Evolutionary conservation across 2,797 vertebrate genomes (phyloP), one percentile per base, ranked within the genome.

Genomic region (Falco columbarius): DNA sequence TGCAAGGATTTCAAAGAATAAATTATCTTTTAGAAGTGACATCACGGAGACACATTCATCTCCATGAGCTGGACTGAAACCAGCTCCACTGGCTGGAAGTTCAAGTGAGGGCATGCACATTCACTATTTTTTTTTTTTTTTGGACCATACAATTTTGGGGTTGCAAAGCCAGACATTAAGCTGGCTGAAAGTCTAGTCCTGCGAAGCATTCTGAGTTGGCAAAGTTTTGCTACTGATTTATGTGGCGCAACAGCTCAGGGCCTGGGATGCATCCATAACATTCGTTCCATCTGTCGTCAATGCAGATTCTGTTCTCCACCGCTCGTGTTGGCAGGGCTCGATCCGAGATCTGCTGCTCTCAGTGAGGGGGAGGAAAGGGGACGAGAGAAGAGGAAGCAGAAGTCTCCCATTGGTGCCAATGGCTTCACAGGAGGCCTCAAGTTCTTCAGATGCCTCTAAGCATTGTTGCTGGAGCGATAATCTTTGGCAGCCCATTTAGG

Each of bases 221-320:
- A 91, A 95, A 94, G 89, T 88, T 96, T 77, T 81, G 75, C 68
- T 79, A 14, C 82, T 96, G 96, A 96, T 96, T 96, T 95, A 97
- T 94, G 96, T 95, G 91, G 93, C 68, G 66, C 96, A 96, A 88
- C 82, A 93, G 89, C 87, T 89, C 82, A 7, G 34, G 89, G 93
- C 79, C 94, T 94, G 95, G 93, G 93, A 95, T 95, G 94, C 85
- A 75, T 95, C 93, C 87, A 74, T 95, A 93, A 75, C 96, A 96
- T 96, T 96, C 23, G 87, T 96, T 97, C 96, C 96, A 94, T 97
- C 96, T 96, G 94, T 96, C 72, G n/a, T 96, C 95, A 87, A 82
- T 29, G 91, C 61, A 79, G 96, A 95, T 95, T 95, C 92, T 87
- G 75, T 87, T 95, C 93, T 94, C 62, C 88, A 74, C 88, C 0